These are phyloP conservation scores for Pseudorhombus dupliciocellatus DNA, from an alignment of 2,113 vertebrate species.

Conservation along the genomic window DNA sequence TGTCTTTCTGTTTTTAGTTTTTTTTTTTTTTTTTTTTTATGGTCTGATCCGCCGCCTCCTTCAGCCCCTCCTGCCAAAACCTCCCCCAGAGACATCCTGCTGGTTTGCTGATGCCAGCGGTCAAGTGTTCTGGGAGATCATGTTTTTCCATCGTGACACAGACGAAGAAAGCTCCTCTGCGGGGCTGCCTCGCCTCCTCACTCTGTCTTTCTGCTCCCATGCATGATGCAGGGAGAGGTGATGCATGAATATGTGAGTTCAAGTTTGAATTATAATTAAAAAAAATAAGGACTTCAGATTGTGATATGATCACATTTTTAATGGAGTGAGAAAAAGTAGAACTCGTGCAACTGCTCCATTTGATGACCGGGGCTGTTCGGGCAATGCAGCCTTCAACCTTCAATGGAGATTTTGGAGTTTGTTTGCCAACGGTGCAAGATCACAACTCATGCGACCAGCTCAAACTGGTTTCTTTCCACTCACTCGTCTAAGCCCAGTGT, in stretches of 20 bases:
- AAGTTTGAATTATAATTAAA: neutral
- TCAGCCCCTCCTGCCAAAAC: slow-evolving; percentile 13
- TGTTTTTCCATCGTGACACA: slow-evolving; percentile 1
- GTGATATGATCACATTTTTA: neutral
- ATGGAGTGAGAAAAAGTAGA: neutral
- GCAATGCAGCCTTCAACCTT: neutral
- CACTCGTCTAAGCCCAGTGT: neutral
- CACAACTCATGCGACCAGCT: too few species aligned
- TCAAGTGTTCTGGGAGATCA: slow-evolving; percentile 46
- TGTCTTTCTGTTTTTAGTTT: slow-evolving; percentile 29
- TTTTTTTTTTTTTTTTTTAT: slow-evolving; percentile 34
- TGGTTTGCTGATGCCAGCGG: slow-evolving; percentile 19
- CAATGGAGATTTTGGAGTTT: neutral
- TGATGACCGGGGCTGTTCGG: neutral
- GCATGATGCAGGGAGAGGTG: neutral
- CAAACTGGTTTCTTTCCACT: too few species aligned
- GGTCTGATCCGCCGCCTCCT: slow-evolving; percentile 13
- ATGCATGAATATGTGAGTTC: too few species aligned
- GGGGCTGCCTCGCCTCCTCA: too few species aligned
- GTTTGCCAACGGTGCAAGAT: too few species aligned
- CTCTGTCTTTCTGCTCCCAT: neutral
- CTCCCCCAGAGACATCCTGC: slow-evolving; percentile 58
- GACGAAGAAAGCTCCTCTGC: slow-evolving; percentile 16
- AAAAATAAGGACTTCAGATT: neutral
- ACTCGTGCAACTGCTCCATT: neutral